Evolutionary conservation across 2,797 vertebrate genomes (phyloP).

Genomic region (Lates japonicus): DNA sequence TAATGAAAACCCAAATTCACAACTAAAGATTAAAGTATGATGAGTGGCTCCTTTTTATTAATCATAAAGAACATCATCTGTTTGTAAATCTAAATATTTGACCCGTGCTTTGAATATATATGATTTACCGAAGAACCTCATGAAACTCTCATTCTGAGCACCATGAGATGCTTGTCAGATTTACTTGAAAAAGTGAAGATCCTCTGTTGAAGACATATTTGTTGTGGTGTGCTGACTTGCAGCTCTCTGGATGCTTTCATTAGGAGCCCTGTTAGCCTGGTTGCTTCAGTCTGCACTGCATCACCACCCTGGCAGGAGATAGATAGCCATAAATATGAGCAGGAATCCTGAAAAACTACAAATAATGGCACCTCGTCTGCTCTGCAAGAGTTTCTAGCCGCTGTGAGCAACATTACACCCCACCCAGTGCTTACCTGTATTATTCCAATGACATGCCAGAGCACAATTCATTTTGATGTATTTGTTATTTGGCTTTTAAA

Average conservation of each 20-base stretch:
- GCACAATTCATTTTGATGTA: constrained; percentile 42
- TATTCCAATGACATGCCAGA: constrained; percentile 34
- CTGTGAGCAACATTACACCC: constrained; percentile 19
- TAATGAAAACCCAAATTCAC: constrained; percentile 7
- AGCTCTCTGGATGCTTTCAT: constrained; percentile 53
- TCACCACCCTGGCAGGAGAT: constrained; percentile 47
- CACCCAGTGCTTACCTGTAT: constrained; percentile 54
- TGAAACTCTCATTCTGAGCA: not conserved
- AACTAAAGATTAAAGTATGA: constrained; percentile 10
- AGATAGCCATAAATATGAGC: constrained; percentile 54
- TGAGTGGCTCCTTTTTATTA: constrained; percentile 11
- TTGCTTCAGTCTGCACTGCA: constrained; percentile 45
- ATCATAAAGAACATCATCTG: constrained; percentile 7
- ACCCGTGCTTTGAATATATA: not conserved
- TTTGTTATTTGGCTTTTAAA: constrained; percentile 57
- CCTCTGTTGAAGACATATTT: constrained; percentile 23
- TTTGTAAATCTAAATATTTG: constrained; percentile 20
- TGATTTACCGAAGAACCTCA: not conserved
- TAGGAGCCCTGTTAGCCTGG: constrained; percentile 46
- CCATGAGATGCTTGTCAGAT: not conserved
- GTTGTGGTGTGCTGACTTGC: constrained; percentile 34
- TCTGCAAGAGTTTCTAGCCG: constrained; percentile 25
- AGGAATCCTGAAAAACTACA: constrained; percentile 45
- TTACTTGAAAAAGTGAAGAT: constrained; percentile 4
- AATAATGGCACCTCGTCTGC: constrained; percentile 45